Evolutionary conservation across 2,113 vertebrate species (phyloP).

Genomic region (Manacus vitellinus): DNA sequence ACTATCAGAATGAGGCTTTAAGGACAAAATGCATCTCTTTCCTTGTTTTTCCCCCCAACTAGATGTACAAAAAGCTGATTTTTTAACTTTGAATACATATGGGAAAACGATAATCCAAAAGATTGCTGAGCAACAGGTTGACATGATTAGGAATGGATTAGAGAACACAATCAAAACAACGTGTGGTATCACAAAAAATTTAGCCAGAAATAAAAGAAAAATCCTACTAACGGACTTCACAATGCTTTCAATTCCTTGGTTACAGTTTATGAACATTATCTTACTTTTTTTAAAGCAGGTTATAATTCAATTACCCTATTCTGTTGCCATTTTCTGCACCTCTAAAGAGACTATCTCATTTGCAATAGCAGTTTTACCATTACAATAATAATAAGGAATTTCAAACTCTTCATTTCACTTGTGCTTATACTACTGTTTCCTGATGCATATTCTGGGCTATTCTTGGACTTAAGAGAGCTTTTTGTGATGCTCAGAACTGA

Average conservation of each 20-base stretch:
- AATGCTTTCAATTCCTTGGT: background rate
- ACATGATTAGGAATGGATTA: background rate
- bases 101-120: background rate
- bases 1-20: background rate
- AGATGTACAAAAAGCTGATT: background rate
- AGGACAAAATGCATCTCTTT: background rate
- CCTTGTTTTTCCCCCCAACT: background rate
- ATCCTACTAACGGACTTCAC: background rate
- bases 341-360: background rate
- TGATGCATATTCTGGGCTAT: background rate
- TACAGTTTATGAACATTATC: background rate
- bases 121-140: background rate
- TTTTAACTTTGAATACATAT: background rate
- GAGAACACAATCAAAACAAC: background rate
- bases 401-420: background rate
- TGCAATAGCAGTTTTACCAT: background rate
- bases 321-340: background rate
- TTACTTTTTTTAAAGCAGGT: background rate
- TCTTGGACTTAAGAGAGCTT: background rate
- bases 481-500: background rate
- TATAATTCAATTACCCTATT: conserved; percentile 24
- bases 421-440: background rate
- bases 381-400: background rate
- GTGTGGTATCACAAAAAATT: background rate
- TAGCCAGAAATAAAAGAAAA: background rate